phyloP scores from a whole-genome alignment of 2,888 invertebrate genomes.

The Plusia festucae region DNA sequence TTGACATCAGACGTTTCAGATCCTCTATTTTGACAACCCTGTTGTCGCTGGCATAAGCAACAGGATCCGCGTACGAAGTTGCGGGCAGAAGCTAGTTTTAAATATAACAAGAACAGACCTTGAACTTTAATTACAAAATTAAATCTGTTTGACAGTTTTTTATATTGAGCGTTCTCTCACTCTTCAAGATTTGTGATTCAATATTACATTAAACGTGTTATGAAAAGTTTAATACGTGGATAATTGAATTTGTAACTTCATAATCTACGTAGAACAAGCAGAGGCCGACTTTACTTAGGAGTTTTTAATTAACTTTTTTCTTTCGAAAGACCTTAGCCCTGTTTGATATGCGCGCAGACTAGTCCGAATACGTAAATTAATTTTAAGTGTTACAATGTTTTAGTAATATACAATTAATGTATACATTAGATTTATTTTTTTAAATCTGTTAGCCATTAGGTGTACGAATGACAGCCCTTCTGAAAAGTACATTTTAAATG shows the following conservation, averaged over 20 bases:
- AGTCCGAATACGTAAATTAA: not conserved
- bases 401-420: no score
- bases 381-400: not conserved
- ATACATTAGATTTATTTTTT: not conserved
- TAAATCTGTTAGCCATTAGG: not conserved
- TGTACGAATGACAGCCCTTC: not conserved
- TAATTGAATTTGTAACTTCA: constrained; percentile 1
- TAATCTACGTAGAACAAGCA: not conserved
- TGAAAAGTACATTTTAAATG: constrained; percentile 12
- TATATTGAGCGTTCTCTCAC: not conserved
- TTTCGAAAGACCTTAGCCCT: not conserved
- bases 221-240: not conserved
- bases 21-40: no score
- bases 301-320: constrained; percentile 7
- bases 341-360: constrained; percentile 1
- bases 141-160: no score
- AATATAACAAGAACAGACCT: no score
- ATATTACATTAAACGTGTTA: not conserved
- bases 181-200: not conserved
- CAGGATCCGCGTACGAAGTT: no score
- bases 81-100: no score
- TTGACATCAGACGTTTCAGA: no score
- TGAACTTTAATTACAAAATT: no score
- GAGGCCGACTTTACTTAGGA: constrained; percentile 2
- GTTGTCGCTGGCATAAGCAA: no score